phyloP scores from a whole-genome alignment of 2,113 vertebrate species.

The Misgurnus anguillicaudatus region DNA sequence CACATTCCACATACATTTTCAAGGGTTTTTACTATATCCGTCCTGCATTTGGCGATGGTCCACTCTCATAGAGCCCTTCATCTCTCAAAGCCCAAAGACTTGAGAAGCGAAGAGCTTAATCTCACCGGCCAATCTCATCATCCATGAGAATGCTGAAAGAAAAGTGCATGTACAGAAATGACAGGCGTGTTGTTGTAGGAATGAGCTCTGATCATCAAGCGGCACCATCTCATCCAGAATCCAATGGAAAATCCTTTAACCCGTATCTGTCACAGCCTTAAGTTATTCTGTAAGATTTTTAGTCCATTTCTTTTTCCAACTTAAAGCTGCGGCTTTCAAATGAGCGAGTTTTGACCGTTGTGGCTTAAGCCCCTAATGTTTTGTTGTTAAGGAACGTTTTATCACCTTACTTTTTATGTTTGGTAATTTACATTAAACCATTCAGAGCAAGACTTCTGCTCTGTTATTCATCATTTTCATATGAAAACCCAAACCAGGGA shows the following conservation, averaged over 20 bases:
- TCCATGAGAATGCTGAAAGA: neutral
- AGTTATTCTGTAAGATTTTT: constrained; percentile 11
- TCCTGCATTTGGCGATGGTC: neutral
- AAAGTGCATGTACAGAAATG: neutral
- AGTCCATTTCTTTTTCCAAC: constrained; percentile 20
- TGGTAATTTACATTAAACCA: too few relatives aligned
- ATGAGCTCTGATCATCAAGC: constrained; percentile 18
- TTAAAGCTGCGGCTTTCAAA: neutral
- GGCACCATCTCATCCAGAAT: constrained; percentile 13
- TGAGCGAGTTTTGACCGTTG: neutral
- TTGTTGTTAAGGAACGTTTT: too few relatives aligned
- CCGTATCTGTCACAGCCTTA: neutral
- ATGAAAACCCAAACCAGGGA: too few relatives aligned
- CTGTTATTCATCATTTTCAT: too few relatives aligned
- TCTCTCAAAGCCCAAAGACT: neutral
- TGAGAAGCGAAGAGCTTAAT: constrained; percentile 18
- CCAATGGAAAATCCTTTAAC: constrained; percentile 33
- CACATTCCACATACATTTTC: constrained; percentile 3
- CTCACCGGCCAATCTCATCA: neutral
- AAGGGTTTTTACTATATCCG: constrained; percentile 17
- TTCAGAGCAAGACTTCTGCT: too few relatives aligned
- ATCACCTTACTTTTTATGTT: too few relatives aligned
- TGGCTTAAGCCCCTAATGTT: too few relatives aligned
- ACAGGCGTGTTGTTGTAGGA: constrained; percentile 19
- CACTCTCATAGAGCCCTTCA: constrained; percentile 18